phyloP scores from a whole-genome alignment of 2,113 vertebrate species.

The Empidonax traillii region DNA sequence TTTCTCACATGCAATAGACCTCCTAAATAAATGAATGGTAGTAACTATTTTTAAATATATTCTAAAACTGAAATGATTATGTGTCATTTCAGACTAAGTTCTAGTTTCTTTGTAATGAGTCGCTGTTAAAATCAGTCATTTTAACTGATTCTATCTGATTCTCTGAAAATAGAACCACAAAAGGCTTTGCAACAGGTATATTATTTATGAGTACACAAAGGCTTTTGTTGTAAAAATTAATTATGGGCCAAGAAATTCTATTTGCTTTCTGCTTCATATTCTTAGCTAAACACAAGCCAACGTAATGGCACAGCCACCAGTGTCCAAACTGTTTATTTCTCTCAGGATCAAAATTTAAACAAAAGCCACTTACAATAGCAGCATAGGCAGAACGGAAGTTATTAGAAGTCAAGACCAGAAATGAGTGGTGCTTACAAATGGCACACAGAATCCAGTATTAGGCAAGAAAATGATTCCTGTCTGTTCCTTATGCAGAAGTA shows the following conservation, averaged over 20 bases:
- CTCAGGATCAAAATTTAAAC: neutral
- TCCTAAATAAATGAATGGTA: slow-evolving; percentile 60
- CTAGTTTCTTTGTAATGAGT: slow-evolving; percentile 30
- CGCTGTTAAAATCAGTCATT: slow-evolving; percentile 47
- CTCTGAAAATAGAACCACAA: neutral
- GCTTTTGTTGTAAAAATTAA: slow-evolving; percentile 4
- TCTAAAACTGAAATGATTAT: slow-evolving; percentile 40
- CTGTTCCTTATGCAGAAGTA: neutral
- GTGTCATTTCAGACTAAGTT: slow-evolving; percentile 18
- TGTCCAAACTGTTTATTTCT: neutral
- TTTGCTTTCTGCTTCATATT: neutral
- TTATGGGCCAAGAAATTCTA: neutral
- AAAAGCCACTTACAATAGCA: neutral
- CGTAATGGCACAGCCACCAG: neutral
- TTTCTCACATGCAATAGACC: slow-evolving; percentile 46
- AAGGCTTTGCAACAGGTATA: slow-evolving; percentile 1
- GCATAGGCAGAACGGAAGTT: neutral
- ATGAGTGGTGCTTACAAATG: neutral
- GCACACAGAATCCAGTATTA: neutral
- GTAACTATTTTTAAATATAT: slow-evolving; percentile 45
- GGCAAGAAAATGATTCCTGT: neutral
- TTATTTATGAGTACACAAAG: neutral
- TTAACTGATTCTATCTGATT: slow-evolving; percentile 1
- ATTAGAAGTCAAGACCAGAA: neutral
- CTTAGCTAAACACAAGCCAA: neutral